phyloP scores from a whole-genome alignment of 2,113 vertebrate species.

The Nerophis ophidion region DNA sequence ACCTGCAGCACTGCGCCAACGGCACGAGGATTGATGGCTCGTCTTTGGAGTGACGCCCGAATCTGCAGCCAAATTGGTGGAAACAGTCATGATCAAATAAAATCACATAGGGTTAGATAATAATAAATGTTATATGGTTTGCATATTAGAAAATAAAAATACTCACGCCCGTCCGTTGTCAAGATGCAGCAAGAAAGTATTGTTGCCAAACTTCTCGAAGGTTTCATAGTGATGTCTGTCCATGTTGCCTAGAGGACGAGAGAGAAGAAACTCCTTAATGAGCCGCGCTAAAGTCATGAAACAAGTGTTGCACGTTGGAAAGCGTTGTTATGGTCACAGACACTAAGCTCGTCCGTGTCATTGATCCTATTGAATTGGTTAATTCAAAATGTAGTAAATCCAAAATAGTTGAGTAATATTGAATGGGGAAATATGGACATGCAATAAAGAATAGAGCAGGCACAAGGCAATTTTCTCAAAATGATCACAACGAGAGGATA shows the following conservation, averaged over 20 bases:
- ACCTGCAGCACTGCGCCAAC: constrained; percentile 80
- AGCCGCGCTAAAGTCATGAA: neutral
- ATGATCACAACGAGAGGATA: neutral
- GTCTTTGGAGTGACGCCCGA: constrained; percentile 78
- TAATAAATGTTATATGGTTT: too few species aligned
- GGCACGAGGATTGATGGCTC: constrained; percentile 77
- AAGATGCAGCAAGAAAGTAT: constrained; percentile 79
- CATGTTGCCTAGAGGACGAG: constrained; percentile 75
- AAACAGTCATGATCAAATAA: neutral
- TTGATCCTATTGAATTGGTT: too few species aligned
- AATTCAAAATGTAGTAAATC: too few species aligned
- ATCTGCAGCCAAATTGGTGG: constrained; percentile 55
- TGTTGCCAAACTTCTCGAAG: constrained; percentile 83
- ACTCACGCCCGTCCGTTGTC: constrained; percentile 80
- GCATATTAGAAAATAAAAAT: neutral
- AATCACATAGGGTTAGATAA: neutral
- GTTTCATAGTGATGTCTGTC: constrained; percentile 84
- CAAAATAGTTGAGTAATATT: too few species aligned
- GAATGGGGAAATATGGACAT: too few species aligned
- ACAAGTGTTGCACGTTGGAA: too few species aligned
- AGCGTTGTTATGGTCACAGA: too few species aligned
- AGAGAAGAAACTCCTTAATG: neutral
- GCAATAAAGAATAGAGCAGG: too few species aligned
- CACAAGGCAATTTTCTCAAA: too few species aligned
- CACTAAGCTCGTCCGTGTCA: too few species aligned